phyloP scores from a whole-genome alignment of 2,113 vertebrate species.

The Scartelaos histophorus region DNA sequence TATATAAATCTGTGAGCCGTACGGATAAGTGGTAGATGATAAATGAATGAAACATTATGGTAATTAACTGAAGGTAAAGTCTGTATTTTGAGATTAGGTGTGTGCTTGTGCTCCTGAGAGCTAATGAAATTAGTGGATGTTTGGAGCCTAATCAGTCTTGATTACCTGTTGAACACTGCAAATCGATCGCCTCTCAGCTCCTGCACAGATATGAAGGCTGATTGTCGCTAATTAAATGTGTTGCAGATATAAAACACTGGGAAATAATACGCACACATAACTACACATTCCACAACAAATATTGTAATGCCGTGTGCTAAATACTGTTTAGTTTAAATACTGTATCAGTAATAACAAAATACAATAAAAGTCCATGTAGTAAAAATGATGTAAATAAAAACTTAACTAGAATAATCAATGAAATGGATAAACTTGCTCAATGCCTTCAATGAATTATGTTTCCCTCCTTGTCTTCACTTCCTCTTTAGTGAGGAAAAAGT shows the following conservation, averaged over 20 bases:
- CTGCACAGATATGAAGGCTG: conserved; percentile 38
- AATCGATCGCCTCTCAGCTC: conserved; percentile 41
- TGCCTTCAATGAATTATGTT: conserved; percentile 1
- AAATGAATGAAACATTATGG: conserved; percentile 1
- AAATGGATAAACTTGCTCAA: not conserved
- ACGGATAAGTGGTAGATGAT: not conserved
- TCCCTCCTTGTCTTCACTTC: conserved; percentile 51
- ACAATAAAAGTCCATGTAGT: not conserved
- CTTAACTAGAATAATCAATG: not conserved
- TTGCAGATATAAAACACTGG: conserved; percentile 36
- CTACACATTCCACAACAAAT: conserved; percentile 1
- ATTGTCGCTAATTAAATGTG: conserved; percentile 54
- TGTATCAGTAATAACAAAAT: not conserved
- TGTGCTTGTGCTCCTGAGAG: conserved; percentile 46
- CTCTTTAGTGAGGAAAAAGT: conserved; percentile 59
- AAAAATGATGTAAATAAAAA: not conserved
- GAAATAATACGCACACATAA: conserved; percentile 4
- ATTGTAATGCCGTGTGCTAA: not conserved
- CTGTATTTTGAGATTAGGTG: conserved; percentile 29
- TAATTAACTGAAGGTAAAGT: conserved; percentile 20
- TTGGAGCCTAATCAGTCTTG: conserved; percentile 66
- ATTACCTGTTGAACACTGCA: conserved; percentile 67
- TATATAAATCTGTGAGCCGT: not conserved
- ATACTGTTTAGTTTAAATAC: not conserved
- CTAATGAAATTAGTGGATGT: conserved; percentile 66